These are phyloP conservation scores for Centrocercus urophasianus DNA, from an alignment of 2,113 vertebrate genomes.

Conservation along the genomic window DNA sequence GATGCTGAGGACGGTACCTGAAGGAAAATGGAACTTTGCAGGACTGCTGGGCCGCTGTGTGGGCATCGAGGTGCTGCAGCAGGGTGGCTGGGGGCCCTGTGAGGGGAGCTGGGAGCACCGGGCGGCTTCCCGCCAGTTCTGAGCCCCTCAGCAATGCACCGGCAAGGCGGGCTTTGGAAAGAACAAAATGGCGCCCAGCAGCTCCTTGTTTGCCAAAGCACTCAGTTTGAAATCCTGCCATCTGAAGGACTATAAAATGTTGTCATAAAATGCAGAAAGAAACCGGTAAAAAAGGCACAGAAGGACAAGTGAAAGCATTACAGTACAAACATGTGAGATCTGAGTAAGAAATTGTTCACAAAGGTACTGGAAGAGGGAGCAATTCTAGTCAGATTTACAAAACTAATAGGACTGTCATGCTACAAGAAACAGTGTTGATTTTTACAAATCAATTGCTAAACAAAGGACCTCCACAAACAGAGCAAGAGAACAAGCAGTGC, in stretches of 20 bases:
- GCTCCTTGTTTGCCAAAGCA: neutral
- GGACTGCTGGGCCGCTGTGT: neutral
- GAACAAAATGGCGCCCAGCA: neutral
- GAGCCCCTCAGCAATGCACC: fast-evolving
- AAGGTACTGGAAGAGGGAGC: fast-evolving
- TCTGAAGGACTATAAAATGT: neutral
- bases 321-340: neutral
- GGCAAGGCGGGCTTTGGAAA: neutral
- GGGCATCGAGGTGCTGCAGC: fast-evolving
- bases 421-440: neutral
- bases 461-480: neutral
- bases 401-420: neutral
- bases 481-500: neutral
- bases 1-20: fast-evolving
- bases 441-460: neutral
- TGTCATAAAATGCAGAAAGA: neutral
- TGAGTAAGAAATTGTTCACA: neutral
- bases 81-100: fast-evolving
- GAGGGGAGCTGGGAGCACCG: neutral
- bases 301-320: neutral
- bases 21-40: neutral
- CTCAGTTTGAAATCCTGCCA: neutral
- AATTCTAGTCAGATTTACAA: neutral
- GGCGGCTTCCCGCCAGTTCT: fast-evolving
- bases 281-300: neutral